Percentiles rank a stretch among this genome's conserved stretches.
phyloP scores from a whole-genome alignment of 64 coral and sea anemone genomes.

The Cladopsammia gracilis region DNA sequence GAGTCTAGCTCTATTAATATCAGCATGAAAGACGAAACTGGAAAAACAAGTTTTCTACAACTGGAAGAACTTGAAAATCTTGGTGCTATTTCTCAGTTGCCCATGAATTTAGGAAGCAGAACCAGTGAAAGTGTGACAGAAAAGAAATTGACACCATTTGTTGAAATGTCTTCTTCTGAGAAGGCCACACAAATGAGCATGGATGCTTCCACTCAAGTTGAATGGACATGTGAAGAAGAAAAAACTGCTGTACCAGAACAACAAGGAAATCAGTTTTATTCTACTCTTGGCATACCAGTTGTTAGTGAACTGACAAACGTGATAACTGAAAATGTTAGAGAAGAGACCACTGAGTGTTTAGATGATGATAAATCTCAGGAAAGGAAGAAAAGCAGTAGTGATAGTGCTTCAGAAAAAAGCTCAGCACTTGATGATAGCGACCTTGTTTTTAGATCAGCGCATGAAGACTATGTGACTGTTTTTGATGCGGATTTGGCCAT shows the following conservation, averaged over 20 bases:
- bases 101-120: constrained; percentile 5
- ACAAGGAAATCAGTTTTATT: background rate
- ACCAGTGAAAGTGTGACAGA: constrained; percentile 33
- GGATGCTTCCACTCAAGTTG: constrained; percentile 57
- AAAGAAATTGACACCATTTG: background rate
- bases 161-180: constrained; percentile 27
- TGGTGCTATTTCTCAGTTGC: background rate
- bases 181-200: constrained; percentile 81
- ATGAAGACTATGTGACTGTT: constrained; percentile 95
- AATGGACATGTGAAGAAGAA: constrained; percentile 36
- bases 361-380: background rate
- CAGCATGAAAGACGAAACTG: constrained; percentile 77
- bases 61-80: constrained; percentile 46
- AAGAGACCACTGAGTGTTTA: background rate
- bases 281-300: background rate
- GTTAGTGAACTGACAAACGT: background rate
- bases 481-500: constrained; percentile 69
- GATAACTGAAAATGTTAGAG: background rate
- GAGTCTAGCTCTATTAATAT: constrained; percentile 68
- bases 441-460: constrained; percentile 85
- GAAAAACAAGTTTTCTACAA: constrained; percentile 28
- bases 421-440: constrained; percentile 83
- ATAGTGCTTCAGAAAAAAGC: constrained; percentile 72
- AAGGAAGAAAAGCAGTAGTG: constrained; percentile 68
- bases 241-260: background rate